Percentiles rank a stretch among this genome's conserved stretches.
These are phyloP conservation scores for Pogonomyrmex barbatus DNA, from an alignment of 1,140 invertebrate genomes.

Conservation along the genomic window DNA sequence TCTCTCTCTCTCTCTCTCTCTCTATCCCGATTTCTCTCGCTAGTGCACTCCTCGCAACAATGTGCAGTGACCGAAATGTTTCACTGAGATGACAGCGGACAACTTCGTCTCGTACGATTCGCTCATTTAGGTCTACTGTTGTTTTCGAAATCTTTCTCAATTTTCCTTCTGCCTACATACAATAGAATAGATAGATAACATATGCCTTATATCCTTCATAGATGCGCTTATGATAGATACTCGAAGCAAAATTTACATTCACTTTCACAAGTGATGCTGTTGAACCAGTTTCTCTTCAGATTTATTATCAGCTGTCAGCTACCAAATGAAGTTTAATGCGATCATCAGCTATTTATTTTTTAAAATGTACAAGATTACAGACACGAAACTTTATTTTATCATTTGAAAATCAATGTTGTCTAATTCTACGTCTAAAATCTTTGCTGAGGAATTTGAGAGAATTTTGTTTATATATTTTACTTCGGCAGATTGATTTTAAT, in stretches of 20 bases:
- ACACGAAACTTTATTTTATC: neutral
- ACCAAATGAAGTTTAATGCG: constrained; percentile 25
- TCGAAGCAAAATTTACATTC: constrained; percentile 10
- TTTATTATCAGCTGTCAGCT: constrained; percentile 14
- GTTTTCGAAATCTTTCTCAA: constrained; percentile 40
- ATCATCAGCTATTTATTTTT: neutral
- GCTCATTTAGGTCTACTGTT: constrained; percentile 36
- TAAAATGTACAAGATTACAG: constrained; percentile 23
- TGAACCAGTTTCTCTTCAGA: constrained; percentile 5
- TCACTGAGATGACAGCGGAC: constrained; percentile 67
- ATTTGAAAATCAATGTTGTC: neutral
- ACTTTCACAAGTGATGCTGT: neutral
- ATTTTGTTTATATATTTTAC: neutral
- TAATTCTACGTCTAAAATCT: neutral
- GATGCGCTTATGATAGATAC: neutral
- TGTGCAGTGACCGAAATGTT: constrained; percentile 76
- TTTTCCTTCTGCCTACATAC: constrained; percentile 6
- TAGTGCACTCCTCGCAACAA: constrained; percentile 63
- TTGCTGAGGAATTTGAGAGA: neutral
- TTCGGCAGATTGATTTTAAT: neutral
- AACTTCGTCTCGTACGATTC: constrained; percentile 16
- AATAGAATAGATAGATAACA: neutral
- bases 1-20: constrained; percentile 13
- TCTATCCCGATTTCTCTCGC: constrained; percentile 48
- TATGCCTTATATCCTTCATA: neutral